phyloP scores from a whole-genome alignment of 1,140 invertebrate genomes.

The Ylistrum balloti region DNA sequence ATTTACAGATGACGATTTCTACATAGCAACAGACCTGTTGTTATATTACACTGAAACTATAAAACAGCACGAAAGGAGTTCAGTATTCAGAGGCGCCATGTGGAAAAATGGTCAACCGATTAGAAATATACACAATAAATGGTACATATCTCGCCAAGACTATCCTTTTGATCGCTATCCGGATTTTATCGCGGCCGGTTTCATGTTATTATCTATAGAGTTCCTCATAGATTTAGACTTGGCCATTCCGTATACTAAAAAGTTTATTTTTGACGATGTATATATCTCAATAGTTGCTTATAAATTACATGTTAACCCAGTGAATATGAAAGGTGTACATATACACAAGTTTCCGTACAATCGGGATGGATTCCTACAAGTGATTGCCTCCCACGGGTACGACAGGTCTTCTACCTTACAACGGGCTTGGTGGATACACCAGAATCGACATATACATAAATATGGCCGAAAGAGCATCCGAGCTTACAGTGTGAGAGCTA shows the following conservation, averaged over 20 bases:
- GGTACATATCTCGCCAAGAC: background rate
- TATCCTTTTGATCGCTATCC: background rate
- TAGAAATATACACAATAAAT: background rate
- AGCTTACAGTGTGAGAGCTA: background rate
- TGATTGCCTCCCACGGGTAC: conserved; percentile 1
- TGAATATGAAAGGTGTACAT: background rate
- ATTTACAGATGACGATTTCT: background rate
- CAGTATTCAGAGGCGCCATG: background rate
- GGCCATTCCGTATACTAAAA: background rate
- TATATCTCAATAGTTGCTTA: background rate
- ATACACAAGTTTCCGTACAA: conserved; percentile 5
- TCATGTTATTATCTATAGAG: background rate
- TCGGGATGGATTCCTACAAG: background rate
- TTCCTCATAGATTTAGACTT: background rate
- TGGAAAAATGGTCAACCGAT: background rate
- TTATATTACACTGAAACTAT: background rate
- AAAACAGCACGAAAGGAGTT: background rate
- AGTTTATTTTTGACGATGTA: conserved; percentile 22
- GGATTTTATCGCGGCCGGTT: background rate
- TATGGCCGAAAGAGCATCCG: background rate
- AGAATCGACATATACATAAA: background rate
- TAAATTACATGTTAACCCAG: background rate
- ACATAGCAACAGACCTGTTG: background rate
- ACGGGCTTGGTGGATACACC: background rate
- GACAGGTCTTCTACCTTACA: background rate